Evolutionary conservation across 2,888 invertebrate genomes (phyloP).

Genomic region (Ceriagrion tenellum): DNA sequence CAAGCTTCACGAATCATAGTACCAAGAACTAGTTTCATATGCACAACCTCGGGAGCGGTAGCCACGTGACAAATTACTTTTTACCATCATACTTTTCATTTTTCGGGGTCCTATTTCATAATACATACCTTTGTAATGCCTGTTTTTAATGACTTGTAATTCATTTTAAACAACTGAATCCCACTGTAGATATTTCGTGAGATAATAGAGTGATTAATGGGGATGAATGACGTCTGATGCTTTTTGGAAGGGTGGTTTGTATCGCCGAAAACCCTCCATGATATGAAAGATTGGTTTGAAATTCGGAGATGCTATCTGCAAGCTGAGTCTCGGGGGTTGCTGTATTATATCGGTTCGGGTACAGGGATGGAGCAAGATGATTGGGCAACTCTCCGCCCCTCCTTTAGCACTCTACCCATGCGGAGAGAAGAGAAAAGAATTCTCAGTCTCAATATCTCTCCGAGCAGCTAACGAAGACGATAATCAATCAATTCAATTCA

Average conservation of each 20-base stretch:
- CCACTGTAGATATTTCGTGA: neutral
- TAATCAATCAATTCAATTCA: slow-evolving; percentile 28
- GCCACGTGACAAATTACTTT: neutral
- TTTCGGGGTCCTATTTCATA: neutral
- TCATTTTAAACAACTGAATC: neutral
- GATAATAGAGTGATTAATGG: neutral
- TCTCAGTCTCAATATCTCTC: slow-evolving; percentile 38
- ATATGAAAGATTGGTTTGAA: neutral
- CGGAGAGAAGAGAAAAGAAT: neutral
- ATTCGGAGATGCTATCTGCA: neutral
- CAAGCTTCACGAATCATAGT: no score
- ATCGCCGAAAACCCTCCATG: neutral
- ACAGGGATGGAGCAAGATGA: neutral
- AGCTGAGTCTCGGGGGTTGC: neutral
- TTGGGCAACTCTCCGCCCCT: neutral
- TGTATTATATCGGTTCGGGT: neutral
- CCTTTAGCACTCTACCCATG: neutral
- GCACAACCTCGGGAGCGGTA: neutral
- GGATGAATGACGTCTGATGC: neutral
- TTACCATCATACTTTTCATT: neutral
- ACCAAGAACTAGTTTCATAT: no score
- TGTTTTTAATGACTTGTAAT: neutral
- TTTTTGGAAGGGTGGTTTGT: neutral
- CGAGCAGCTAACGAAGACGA: slow-evolving; percentile 25
- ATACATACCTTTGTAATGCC: neutral